Base-by-base conservation (phyloP, 2,797 vertebrate genomes). In the Trachops cirrhosus region DNA sequence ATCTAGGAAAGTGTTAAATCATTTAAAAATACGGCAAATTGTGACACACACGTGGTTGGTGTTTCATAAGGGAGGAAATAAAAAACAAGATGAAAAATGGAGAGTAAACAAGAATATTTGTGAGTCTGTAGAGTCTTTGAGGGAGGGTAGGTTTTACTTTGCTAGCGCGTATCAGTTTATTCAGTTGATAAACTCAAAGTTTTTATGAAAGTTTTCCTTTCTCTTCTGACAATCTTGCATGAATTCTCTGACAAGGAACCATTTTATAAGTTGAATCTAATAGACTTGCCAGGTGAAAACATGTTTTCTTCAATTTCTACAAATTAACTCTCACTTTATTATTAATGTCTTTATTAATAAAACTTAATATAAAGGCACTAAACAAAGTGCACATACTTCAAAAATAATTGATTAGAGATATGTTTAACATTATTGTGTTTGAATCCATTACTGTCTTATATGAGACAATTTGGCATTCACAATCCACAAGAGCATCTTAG, bases 381-480 rank as follows among this genome's bases (percentile, higher is more conserved):
- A 94, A 83, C 12, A 71, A 93, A 95, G 82, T 19, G 14, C 11
- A 39, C 11, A 44, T 6, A 32, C 57, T 90, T 95, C 52, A 89
- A 91, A 94, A 73, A 67, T 92, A 91, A 89, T 71, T 75, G 75
- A 86, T 84, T 79, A 86, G 64, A 21, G 18, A 26, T 64, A 62
- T 32, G 64, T 82, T 54, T 48, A 87, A 71, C 15, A 57, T 79
- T 21, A 57, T 46, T 86, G 34, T 70, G 71, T 94, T 89, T 91
- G 62, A 79, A 91, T 96, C 52, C 32, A 70, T 96, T 71, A 34
- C 68, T 86, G 75, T 78, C 91, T 93, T 96, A 67, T 64, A 85
- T 39, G 74, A 94, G 64, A 54, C 24, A 93, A 68, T 78, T 95
- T 97, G 95, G 86, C 97, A 96, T 93, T 48, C 24, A 18, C 39